Evolutionary conservation across 2,113 vertebrate species (phyloP), one percentile per base, ranked within the genome.

Genomic region (Boleophthalmus pectinirostris): DNA sequence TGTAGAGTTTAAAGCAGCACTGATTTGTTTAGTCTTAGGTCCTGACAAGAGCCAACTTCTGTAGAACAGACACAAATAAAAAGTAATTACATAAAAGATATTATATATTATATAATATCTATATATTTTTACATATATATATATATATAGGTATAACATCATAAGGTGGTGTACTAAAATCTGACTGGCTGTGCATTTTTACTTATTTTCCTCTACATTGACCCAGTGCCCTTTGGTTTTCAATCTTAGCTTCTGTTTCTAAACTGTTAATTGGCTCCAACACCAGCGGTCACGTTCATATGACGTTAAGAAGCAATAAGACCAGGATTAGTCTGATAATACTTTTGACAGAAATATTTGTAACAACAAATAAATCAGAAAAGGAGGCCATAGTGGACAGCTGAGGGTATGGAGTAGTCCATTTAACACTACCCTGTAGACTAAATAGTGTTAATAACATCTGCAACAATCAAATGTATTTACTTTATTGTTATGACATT

Each of bases 281-380:
- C 56, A 73, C 75, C 53, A 63, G 65, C 65, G 68, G 76, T 79
- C 68, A 69, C 23, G 43, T 85, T 88, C 68, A 77, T 79, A 82
- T 68, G 68, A 75, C 21, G 60, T 3, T 72, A 45, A 74, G 75
- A 69, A 74, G 66, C 78, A 70, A 71, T 77, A 75, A 69, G 66
- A 71, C 33, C 54, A 57, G 74, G 72, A 84, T 82, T 77, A 75
- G 35, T 38, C 33, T 13, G 23, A 9, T 70, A 83, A 86, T 73
- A 38, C 74, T 69, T 3, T 14, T 67, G 79, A 82, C 82, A 76
- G 54, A 79, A 84, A 80, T 68, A 71, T 58, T 74, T 77, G 35
- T 25, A 43, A 68, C 49, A 61, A 73, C 71, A 81, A 79, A 35
- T 12, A 58, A 72, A 14, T 25, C 33, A 69, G 46, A 64, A 38